Evolutionary conservation across 2,113 vertebrate genomes (phyloP), one percentile per base, ranked within the genome.

Genomic region (Gymnogyps californianus): DNA sequence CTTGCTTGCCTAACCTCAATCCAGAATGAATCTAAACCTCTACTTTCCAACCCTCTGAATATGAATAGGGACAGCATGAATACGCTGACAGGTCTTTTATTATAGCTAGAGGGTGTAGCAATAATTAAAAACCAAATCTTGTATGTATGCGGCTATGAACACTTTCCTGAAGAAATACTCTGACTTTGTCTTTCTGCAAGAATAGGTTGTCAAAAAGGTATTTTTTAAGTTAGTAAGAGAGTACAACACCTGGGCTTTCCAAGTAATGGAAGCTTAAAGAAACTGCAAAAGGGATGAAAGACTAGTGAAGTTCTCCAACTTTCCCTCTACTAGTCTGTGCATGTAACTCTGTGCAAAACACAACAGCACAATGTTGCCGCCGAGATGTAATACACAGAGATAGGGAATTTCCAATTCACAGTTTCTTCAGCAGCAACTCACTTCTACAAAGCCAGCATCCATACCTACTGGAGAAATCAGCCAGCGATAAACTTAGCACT

Each of bases 81-180:
- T 54, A 88, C 0, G 0, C 81, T 77, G 91, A 94, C 92, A 93
- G 90, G 92, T 91, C 91, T 94, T 94, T 93, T 84, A 91, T 87
- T 96, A 86, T 66, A 97, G 86, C 90, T 96, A 75, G 94, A 97
- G 85, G 89, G 76, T 90, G 82, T 44, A 95, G 91, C 88, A 97
- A 94, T 97, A 97, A 97, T 97, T 97, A 97, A 97, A 98, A 96
- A 7, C 57, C 85, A 90, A 89, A 89, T 86, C 94, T 96, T 96
- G 72, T 72, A 95, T 32, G 44, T 34, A 66, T 89, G 96, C n/a
- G 7, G 82, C 26, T 62, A 88, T 82, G 94, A 94, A 94, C 67
- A 90, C 84, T 94, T 96, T 95, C 65, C 92, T 76, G 44, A 62
- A 93, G 83, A 96, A 94, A 95, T 47, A 55, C 82, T 75, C 62